Percentiles rank a stretch among this genome's conserved stretches.
Evolutionary conservation across 2,888 invertebrate species (phyloP).

Genomic region (Xestia c-nigrum): DNA sequence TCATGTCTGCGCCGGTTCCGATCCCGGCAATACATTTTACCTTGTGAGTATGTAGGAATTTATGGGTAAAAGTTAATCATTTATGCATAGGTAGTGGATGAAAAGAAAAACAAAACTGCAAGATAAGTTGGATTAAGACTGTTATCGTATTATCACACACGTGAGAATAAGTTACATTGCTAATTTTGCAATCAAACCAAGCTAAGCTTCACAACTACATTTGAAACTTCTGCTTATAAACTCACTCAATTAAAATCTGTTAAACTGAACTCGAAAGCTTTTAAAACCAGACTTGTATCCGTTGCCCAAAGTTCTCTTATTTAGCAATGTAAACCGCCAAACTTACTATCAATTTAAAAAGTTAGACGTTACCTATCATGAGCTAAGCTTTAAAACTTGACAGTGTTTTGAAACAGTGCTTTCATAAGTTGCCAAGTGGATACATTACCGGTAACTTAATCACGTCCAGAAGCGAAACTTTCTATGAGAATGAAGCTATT

Average conservation of each 20-base stretch:
- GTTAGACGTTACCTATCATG: conserved; percentile 45
- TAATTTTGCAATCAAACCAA: neutral
- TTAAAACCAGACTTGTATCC: conserved; percentile 17
- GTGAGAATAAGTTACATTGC: no score
- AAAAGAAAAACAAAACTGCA: neutral
- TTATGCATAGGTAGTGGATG: neutral
- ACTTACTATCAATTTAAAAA: conserved; percentile 41
- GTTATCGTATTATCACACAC: neutral
- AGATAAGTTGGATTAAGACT: neutral
- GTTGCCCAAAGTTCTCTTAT: conserved; percentile 23
- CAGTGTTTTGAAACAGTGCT: conserved; percentile 45
- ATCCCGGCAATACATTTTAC: conserved; percentile 33
- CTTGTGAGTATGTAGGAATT: neutral
- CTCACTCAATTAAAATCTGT: neutral
- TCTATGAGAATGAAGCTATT: conserved; percentile 48
- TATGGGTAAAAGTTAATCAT: neutral
- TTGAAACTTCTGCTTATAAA: neutral
- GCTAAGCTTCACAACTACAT: neutral
- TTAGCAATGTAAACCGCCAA: conserved; percentile 16
- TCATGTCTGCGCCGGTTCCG: conserved; percentile 53
- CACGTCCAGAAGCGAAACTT: conserved; percentile 52
- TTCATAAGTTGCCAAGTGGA: conserved; percentile 37
- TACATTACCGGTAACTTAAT: conserved; percentile 43
- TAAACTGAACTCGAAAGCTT: conserved; percentile 6
- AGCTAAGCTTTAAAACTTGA: conserved; percentile 39